phyloP scores from a whole-genome alignment of 2,113 vertebrate species.

The Manacus vitellinus region DNA sequence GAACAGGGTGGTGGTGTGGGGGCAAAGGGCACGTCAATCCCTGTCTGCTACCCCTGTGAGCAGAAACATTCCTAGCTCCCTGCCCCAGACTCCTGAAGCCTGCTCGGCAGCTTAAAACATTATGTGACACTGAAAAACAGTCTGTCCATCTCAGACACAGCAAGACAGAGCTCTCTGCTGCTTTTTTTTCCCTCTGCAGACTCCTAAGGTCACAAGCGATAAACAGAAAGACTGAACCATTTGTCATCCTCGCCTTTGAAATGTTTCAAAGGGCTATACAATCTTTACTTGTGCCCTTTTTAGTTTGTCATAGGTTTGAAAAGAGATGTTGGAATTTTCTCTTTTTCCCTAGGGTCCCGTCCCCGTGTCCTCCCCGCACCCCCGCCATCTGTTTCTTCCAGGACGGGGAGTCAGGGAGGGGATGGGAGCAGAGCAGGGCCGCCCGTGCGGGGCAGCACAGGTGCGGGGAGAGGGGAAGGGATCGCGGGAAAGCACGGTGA shows the following conservation, averaged over 20 bases:
- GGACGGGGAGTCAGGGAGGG: too few species aligned
- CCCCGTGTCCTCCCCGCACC: too few species aligned
- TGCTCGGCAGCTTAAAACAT: accelerated
- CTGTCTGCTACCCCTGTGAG: accelerated
- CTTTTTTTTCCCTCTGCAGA: not conserved
- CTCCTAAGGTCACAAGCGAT: not conserved
- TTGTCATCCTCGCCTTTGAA: not conserved
- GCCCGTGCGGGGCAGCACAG: too few species aligned
- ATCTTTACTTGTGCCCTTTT: not conserved
- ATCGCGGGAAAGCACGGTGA: too few species aligned
- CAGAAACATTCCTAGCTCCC: not conserved
- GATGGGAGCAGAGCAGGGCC: too few species aligned
- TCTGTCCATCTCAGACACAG: not conserved
- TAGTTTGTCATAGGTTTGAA: too few species aligned
- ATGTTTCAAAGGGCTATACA: not conserved
- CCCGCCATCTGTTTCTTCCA: too few species aligned
- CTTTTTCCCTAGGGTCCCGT: too few species aligned
- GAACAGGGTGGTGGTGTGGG: not conserved
- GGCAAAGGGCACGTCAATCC: not conserved
- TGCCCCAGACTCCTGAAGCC: accelerated
- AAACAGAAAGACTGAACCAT: not conserved
- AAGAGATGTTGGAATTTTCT: too few species aligned
- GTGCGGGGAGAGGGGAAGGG: too few species aligned
- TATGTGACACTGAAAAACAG: accelerated
- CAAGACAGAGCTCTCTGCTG: accelerated